Percentiles rank a stretch among this genome's conserved stretches.
Evolutionary conservation across 2,888 invertebrate species (phyloP).

Genomic region (Pandemis heparana): DNA sequence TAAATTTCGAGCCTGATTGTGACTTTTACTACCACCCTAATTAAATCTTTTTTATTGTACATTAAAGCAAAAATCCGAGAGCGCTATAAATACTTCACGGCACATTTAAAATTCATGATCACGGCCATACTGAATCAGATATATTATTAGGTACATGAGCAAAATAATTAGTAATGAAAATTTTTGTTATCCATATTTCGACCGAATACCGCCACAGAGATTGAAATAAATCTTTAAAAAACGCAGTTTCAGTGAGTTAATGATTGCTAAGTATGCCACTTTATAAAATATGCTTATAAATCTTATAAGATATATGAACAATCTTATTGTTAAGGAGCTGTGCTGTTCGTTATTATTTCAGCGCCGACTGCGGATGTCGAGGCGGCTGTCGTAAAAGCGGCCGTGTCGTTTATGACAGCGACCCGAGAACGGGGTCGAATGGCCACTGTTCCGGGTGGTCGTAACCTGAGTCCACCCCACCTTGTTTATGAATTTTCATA

Average conservation of each 20-base stretch:
- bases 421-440: conserved; percentile 59
- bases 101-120: conserved; percentile 34
- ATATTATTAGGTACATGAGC: conserved; percentile 15
- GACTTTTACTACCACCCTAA: conserved; percentile 38
- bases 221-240: too few species aligned
- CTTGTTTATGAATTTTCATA: conserved; percentile 71
- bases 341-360: conserved; percentile 56
- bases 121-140: conserved; percentile 14
- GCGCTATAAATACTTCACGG: conserved; percentile 33
- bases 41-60: conserved; percentile 33
- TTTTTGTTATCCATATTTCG: neutral
- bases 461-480: conserved; percentile 66
- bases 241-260: too few species aligned
- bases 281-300: too few species aligned
- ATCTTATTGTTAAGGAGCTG: conserved; percentile 21
- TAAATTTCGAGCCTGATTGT: conserved; percentile 42
- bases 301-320: neutral
- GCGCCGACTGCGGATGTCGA: conserved; percentile 58
- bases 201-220: neutral
- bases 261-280: too few species aligned
- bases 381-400: conserved; percentile 71
- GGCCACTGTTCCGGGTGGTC: conserved; percentile 67
- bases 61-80: conserved; percentile 28
- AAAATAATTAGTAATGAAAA: neutral
- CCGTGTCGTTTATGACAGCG: conserved; percentile 69